phyloP scores from a whole-genome alignment of 1,140 invertebrate genomes.

The Nixonia krombeini region DNA sequence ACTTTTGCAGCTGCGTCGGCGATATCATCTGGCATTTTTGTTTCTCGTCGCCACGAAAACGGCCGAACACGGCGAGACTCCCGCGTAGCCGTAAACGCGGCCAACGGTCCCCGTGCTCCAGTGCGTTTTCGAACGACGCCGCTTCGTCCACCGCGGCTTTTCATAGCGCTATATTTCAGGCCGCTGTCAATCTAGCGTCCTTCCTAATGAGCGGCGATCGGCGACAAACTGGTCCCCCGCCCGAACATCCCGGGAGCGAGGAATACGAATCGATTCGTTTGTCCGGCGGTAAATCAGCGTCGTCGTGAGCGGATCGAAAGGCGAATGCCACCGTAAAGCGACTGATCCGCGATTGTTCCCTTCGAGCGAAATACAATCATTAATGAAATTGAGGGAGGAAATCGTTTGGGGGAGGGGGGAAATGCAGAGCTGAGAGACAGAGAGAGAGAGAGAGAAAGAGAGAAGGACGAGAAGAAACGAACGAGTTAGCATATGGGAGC shows the following conservation, averaged over 20 bases:
- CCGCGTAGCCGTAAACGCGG: too few species aligned
- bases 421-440: constrained; percentile 26
- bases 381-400: constrained; percentile 4
- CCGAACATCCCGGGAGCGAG: too few species aligned
- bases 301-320: constrained; percentile 18
- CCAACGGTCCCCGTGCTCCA: constrained; percentile 2
- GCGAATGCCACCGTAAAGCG: constrained; percentile 25
- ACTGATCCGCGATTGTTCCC: constrained; percentile 15
- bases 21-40: too few species aligned
- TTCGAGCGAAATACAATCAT: constrained; percentile 20
- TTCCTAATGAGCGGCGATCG: constrained; percentile 8
- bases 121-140: not conserved
- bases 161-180: constrained; percentile 53
- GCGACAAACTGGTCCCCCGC: too few species aligned
- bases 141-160: constrained; percentile 40
- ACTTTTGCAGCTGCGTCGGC: too few species aligned
- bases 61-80: too few species aligned
- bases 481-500: constrained; percentile 19
- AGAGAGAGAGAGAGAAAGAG: constrained; percentile 34
- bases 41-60: too few species aligned
- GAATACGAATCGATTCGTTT: too few species aligned
- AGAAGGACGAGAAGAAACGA: constrained; percentile 18
- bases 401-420: not conserved
- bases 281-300: too few species aligned
- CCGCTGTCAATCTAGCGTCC: constrained; percentile 2